Percentiles rank a stretch among this genome's conserved stretches.
These are phyloP conservation scores for Cyprinodon diabolis DNA, from an alignment of 2,797 vertebrate genomes.

Conservation along the genomic window DNA sequence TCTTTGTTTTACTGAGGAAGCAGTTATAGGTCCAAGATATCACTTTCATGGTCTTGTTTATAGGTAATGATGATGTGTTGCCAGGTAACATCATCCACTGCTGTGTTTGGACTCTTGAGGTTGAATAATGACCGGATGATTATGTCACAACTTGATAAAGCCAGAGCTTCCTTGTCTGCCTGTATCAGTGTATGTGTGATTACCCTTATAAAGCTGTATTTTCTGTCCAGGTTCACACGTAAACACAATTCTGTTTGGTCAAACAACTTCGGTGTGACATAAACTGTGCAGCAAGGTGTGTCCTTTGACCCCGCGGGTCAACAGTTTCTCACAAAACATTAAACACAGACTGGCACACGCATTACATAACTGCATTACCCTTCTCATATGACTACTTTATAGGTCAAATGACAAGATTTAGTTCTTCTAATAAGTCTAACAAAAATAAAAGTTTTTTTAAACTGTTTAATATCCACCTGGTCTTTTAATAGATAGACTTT, in stretches of 20 bases:
- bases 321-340: slow-evolving; percentile 24
- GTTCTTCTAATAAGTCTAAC: not conserved
- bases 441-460: not conserved
- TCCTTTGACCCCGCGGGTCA: slow-evolving; percentile 50
- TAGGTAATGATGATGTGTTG: not conserved
- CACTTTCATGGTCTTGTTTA: not conserved
- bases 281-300: not conserved
- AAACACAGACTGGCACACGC: not conserved
- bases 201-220: not conserved
- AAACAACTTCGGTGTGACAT: slow-evolving; percentile 24
- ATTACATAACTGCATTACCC: not conserved
- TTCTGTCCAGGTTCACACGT: slow-evolving; percentile 1
- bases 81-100: not conserved
- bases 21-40: not conserved
- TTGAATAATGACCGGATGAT: not conserved
- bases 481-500: not conserved
- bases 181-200: not conserved
- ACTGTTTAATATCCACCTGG: not conserved
- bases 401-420: not conserved
- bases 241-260: not conserved
- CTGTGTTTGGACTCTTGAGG: not conserved
- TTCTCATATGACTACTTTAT: not conserved
- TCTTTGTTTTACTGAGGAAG: not conserved
- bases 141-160: not conserved
- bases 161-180: not conserved